phyloP scores from a whole-genome alignment of 1,140 invertebrate species.

The Leptinotarsa texana region DNA sequence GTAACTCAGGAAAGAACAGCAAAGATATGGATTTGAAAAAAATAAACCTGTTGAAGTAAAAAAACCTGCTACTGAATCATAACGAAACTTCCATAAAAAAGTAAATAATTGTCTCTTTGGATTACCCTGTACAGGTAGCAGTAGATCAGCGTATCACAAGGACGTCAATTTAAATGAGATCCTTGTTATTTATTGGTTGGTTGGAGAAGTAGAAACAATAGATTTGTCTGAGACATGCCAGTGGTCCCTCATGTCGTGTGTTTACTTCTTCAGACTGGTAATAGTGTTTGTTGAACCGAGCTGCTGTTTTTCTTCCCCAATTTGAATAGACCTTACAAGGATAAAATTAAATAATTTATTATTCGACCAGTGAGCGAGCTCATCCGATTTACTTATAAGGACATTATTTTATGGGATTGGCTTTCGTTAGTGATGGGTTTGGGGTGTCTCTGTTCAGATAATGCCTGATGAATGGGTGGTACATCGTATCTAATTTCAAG shows the following conservation, averaged over 20 bases:
- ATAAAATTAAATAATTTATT: slow-evolving; percentile 26
- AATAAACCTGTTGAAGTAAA: no score
- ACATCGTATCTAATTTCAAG: no score
- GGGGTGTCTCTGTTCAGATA: background rate
- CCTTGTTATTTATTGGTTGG: slow-evolving; percentile 50
- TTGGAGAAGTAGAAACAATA: slow-evolving; percentile 50
- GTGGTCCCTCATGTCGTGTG: slow-evolving; percentile 41
- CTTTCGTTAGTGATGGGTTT: background rate
- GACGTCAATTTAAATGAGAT: slow-evolving; percentile 52
- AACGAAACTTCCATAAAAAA: no score
- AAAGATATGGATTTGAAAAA: no score
- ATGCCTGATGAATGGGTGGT: no score
- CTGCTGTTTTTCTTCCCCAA: slow-evolving; percentile 13
- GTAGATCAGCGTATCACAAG: slow-evolving; percentile 38
- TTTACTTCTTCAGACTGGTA: slow-evolving; percentile 23
- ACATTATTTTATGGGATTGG: slow-evolving; percentile 14
- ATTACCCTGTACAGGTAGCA: background rate
- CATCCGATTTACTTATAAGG: slow-evolving; percentile 7
- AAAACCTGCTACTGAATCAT: no score
- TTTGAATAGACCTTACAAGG: slow-evolving; percentile 27
- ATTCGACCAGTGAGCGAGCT: background rate
- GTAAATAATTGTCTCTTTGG: background rate
- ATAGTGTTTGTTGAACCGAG: slow-evolving; percentile 18
- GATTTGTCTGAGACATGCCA: slow-evolving; percentile 50
- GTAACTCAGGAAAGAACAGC: no score